Conservation (phyloP, 1,140 invertebrate species). For the Drosophila guanche region DNA sequence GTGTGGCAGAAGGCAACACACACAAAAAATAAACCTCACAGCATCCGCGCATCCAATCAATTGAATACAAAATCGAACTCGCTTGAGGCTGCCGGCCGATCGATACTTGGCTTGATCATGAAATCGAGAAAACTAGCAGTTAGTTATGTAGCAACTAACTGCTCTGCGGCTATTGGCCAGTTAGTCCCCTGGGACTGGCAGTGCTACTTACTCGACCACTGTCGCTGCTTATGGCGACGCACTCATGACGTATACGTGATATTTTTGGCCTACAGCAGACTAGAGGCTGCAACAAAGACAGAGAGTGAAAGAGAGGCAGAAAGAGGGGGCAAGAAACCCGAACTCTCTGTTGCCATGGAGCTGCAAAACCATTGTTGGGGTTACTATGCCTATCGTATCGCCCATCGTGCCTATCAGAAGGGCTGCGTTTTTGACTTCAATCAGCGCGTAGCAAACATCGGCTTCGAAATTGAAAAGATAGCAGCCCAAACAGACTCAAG, state of each 20-base stretch:
- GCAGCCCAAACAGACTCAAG: too few relatives aligned
- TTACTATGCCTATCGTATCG: constrained; percentile 50
- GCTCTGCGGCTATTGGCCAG: constrained; percentile 13
- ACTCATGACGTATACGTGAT: constrained; percentile 50
- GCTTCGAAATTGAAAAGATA: too few relatives aligned
- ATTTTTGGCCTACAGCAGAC: constrained; percentile 32
- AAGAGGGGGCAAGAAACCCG: neutral
- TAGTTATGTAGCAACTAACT: too few relatives aligned
- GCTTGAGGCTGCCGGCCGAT: neutral
- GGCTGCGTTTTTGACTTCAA: too few relatives aligned
- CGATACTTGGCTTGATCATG: constrained; percentile 5
- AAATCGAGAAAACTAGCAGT: constrained; percentile 16
- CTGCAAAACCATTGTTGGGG: constrained; percentile 11
- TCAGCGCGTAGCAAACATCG: too few relatives aligned
- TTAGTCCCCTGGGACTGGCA: constrained; percentile 34
- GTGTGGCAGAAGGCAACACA: too few relatives aligned
- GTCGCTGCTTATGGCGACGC: constrained; percentile 24
- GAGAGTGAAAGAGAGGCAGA: neutral
- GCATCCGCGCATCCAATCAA: constrained; percentile 10
- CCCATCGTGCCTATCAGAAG: too few relatives aligned
- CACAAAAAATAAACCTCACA: neutral
- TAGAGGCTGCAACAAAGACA: neutral
- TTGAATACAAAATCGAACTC: constrained; percentile 31
- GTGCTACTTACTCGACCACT: constrained; percentile 24
- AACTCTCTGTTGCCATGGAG: constrained; percentile 45